phyloP scores from a whole-genome alignment of 2,888 invertebrate genomes.

The Megastigmus dorsalis region DNA sequence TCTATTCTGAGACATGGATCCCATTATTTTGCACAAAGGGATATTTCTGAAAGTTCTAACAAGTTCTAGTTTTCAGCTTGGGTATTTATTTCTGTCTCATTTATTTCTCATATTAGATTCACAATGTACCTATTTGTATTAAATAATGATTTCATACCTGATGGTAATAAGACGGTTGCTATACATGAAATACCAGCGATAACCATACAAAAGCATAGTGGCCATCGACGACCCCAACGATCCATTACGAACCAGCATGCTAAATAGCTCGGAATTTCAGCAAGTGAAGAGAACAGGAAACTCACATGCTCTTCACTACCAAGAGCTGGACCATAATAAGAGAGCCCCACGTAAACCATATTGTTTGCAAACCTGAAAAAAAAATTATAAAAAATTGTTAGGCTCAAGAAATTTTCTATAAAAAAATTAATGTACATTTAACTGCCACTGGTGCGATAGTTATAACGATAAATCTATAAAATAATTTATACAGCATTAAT shows the following conservation, averaged over 20 bases:
- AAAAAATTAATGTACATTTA: too few species aligned
- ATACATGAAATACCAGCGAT: conserved; percentile 87
- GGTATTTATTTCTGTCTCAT: too few species aligned
- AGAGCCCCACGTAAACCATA: conserved; percentile 93
- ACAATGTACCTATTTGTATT: too few species aligned
- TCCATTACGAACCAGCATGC: conserved; percentile 94
- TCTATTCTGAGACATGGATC: too few species aligned
- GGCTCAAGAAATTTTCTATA: too few species aligned
- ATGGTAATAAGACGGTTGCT: conserved; percentile 87
- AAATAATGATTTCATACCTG: conserved; percentile 76
- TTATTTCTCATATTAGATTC: too few species aligned
- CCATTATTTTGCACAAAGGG: too few species aligned
- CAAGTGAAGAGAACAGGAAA: conserved; percentile 89
- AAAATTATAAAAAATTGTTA: neutral
- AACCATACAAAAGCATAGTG: conserved; percentile 85
- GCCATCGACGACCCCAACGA: conserved; percentile 91
- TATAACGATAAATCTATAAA: too few species aligned
- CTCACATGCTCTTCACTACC: conserved; percentile 92
- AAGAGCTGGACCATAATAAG: conserved; percentile 92
- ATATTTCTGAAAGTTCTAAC: too few species aligned
- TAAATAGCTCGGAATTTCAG: conserved; percentile 92
- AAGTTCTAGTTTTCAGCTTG: too few species aligned
- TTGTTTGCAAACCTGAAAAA: conserved; percentile 86
- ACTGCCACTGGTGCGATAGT: too few species aligned
- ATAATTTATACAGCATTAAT: too few species aligned